Evolutionary conservation across 2,113 vertebrate species (phyloP).

Genomic region (Petroica traversi): DNA sequence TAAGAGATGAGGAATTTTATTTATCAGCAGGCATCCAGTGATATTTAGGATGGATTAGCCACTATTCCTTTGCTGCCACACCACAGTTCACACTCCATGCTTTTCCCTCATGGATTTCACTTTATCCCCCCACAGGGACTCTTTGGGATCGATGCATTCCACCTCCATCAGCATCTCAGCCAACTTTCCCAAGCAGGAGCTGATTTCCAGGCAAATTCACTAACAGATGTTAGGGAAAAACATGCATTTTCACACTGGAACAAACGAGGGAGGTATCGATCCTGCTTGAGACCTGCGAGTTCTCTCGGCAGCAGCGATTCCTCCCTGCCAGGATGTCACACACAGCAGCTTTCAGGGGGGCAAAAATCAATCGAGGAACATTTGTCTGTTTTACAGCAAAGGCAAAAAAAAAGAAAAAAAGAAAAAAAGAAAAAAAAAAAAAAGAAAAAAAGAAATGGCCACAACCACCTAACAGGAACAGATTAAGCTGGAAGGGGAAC

Average conservation of each 20-base stretch:
- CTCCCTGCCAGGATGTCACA: not conserved
- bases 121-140: not conserved
- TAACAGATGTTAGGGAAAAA: not conserved
- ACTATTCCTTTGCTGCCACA: not conserved
- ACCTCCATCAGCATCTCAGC: not conserved
- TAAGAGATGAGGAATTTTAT: not conserved
- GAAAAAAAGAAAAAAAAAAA: too few species aligned
- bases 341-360: not conserved
- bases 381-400: not conserved
- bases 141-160: not conserved
- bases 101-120: not conserved
- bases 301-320: not conserved
- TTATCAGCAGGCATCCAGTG: not conserved
- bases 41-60: not conserved
- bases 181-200: not conserved
- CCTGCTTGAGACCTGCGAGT: fast-evolving
- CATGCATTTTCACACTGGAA: not conserved
- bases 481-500: not conserved
- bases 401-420: too few species aligned
- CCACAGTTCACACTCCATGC: fast-evolving
- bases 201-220: not conserved
- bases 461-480: too few species aligned
- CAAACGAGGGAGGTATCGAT: not conserved
- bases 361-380: not conserved
- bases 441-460: too few species aligned